Evolutionary conservation across 2,113 vertebrate species (phyloP).

Genomic region (Vulpes ferrilata): DNA sequence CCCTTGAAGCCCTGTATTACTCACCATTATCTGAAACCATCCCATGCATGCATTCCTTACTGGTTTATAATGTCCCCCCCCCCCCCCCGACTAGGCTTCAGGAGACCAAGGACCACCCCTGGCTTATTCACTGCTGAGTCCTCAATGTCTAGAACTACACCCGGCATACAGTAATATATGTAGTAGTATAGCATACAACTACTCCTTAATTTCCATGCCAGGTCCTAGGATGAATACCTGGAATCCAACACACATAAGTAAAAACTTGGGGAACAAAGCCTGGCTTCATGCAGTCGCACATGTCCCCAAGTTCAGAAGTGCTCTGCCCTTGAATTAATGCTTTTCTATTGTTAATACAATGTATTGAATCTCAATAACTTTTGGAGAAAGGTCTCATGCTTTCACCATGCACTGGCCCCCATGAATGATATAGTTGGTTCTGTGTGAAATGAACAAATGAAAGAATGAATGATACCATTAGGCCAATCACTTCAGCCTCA

Average conservation of each 20-base stretch:
- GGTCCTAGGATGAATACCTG: background rate
- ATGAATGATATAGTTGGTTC: background rate
- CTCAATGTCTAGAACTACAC: background rate
- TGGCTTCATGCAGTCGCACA: background rate
- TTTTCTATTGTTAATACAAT: background rate
- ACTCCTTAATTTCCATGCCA: background rate
- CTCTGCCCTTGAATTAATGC: background rate
- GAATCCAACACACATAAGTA: background rate
- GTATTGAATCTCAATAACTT: background rate
- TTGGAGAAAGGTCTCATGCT: background rate
- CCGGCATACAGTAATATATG: accelerated
- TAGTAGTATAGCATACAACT: background rate
- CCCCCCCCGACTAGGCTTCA: background rate
- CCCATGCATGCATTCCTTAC: background rate
- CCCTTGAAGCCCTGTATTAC: accelerated
- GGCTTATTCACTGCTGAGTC: background rate
- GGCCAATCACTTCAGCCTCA: background rate
- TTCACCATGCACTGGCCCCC: background rate
- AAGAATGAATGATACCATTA: background rate
- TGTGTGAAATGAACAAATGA: background rate
- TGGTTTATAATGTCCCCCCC: background rate
- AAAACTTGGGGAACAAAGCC: background rate
- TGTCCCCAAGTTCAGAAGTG: background rate
- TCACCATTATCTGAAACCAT: background rate
- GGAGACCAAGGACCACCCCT: background rate